phyloP scores from a whole-genome alignment of 2,888 invertebrate genomes.

The Himalopsyche kuldschensis region DNA sequence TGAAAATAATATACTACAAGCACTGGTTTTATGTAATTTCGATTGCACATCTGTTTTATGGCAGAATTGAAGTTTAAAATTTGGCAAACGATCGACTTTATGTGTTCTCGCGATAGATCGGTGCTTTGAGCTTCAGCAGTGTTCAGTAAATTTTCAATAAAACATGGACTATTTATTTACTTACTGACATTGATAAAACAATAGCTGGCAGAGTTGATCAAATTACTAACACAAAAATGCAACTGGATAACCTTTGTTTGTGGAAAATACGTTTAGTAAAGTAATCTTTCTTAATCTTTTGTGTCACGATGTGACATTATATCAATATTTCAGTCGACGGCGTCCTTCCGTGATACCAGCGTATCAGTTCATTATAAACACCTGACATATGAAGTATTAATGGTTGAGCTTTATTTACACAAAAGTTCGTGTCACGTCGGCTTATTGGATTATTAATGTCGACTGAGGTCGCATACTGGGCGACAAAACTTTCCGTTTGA shows the following conservation, averaged over 20 bases:
- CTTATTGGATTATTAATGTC: constrained; percentile 22
- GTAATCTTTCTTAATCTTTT: background rate
- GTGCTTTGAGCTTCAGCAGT: too few species aligned
- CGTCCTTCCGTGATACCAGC: background rate
- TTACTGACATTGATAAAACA: too few species aligned
- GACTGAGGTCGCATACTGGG: constrained; percentile 3
- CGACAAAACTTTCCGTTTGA: background rate
- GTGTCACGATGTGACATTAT: background rate
- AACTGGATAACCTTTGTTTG: background rate
- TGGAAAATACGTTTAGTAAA: background rate
- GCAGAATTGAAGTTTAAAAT: too few species aligned
- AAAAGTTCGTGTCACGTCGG: constrained; percentile 16
- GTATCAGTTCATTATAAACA: constrained; percentile 18
- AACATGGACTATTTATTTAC: too few species aligned
- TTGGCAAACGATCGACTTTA: too few species aligned
- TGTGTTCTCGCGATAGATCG: too few species aligned
- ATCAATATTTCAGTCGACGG: background rate
- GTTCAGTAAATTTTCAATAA: too few species aligned
- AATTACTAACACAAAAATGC: too few species aligned
- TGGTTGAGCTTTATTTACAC: constrained; percentile 24
- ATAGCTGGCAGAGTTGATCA: too few species aligned
- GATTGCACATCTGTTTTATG: too few species aligned
- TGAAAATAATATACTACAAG: too few species aligned
- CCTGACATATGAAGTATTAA: constrained; percentile 15
- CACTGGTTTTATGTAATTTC: too few species aligned